Conservation (phyloP, 2,113 vertebrate species). For the Calonectris borealis region DNA sequence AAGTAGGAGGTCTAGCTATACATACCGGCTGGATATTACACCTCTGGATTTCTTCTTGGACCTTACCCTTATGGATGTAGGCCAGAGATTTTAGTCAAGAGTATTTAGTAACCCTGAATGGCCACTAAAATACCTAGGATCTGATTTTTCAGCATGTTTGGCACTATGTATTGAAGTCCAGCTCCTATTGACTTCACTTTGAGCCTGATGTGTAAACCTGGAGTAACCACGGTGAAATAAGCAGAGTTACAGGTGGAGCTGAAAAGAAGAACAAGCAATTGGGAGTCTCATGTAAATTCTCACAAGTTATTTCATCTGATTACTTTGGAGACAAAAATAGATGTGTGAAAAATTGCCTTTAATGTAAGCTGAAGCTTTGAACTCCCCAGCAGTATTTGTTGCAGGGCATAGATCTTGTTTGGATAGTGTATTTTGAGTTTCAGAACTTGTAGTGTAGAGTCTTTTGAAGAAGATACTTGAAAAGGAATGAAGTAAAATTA, state of each 20-base stretch:
- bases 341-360: constrained; percentile 20
- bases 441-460: neutral
- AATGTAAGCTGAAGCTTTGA: neutral
- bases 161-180: neutral
- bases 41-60: neutral
- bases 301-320: neutral
- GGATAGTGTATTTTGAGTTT: neutral
- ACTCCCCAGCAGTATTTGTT: neutral
- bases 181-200: neutral
- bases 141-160: neutral
- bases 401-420: neutral
- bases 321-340: constrained; percentile 13
- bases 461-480: neutral
- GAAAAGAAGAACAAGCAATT: neutral
- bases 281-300: neutral
- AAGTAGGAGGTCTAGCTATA: neutral
- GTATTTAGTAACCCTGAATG: neutral
- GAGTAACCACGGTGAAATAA: neutral
- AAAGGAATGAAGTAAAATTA: neutral
- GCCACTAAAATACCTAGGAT: neutral
- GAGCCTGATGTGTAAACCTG: neutral
- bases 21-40: neutral
- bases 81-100: neutral
- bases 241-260: neutral
- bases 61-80: accelerated